Conservation (phyloP, 2,113 vertebrate species). For the Microcebus ravelobensis region DNA sequence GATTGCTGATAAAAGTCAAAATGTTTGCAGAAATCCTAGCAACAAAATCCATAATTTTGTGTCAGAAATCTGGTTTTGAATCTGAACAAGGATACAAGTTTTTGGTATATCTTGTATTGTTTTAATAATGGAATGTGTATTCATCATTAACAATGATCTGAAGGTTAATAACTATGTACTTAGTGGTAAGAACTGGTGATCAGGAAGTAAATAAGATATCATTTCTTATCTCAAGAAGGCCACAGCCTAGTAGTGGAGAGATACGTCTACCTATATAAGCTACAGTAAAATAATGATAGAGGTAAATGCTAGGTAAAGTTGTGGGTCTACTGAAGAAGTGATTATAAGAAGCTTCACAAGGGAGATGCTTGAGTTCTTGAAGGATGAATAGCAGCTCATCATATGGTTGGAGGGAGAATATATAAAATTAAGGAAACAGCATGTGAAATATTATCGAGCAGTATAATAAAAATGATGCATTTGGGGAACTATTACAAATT, state of each 20-base stretch:
- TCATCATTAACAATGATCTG: not conserved
- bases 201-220: not conserved
- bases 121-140: not conserved
- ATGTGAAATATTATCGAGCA: not conserved
- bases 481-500: not conserved
- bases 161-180: not conserved
- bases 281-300: not conserved
- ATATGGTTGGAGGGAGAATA: not conserved
- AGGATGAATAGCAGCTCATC: not conserved
- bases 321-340: not conserved
- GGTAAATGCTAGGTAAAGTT: not conserved
- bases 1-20: not conserved
- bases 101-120: not conserved
- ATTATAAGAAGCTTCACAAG: not conserved
- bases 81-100: not conserved
- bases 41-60: not conserved
- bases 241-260: no score
- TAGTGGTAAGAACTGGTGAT: not conserved
- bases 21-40: not conserved
- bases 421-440: not conserved
- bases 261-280: not conserved
- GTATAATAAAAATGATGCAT: not conserved
- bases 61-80: not conserved
- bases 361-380: not conserved
- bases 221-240: not conserved